Base-by-base conservation (phyloP, 2,113 vertebrate genomes). In the Dascyllus trimaculatus region DNA sequence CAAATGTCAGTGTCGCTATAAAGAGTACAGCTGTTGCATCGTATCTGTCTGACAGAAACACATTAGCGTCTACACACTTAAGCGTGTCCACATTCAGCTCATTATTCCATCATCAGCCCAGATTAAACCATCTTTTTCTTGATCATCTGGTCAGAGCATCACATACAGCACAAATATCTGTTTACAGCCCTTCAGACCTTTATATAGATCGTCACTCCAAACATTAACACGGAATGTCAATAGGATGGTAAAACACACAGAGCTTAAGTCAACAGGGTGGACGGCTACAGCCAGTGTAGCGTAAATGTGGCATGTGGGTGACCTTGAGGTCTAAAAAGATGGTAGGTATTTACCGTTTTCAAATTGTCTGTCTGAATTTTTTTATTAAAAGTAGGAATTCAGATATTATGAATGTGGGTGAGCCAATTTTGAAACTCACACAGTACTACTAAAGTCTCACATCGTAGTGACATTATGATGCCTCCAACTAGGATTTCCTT, bases 231-330 rank as follows among this genome's bases (percentile, higher is more conserved):
- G 25, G 29, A 1, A 26, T 17, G 11, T 26, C 62, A 24, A 56
- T 54, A 49, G 63, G 51, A 29, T 45, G 5, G 45, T 32, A 52
- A 59, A 56, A 58, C 32, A 53, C 56, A 15, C 40, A 14, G 29
- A 65, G 46, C 45, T 32, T 2, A 35, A 59, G 59, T 78, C 53
- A 53, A n/a, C 6, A 64, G 19, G 40, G 0, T 19, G 29, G 32
- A 11, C 18, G 15, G 54, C 3, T 7, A 0, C 2, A 32, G 76
- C 19, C 53, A 38, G 26, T 0, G 25, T 32, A 43, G 22, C n/a
- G 32, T 32, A 52, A 59, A 18, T 10, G 9, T 46, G 46, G 24
- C 56, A 53, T 2, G 7, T 32, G 58, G 21, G 40, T 2, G 15
- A 49, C 9, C 45, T 0, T 21, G 38, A 19, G 4, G 17, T 58